Base-by-base conservation (phyloP, 1,140 invertebrate species). In the Diachasma alloeum region DNA sequence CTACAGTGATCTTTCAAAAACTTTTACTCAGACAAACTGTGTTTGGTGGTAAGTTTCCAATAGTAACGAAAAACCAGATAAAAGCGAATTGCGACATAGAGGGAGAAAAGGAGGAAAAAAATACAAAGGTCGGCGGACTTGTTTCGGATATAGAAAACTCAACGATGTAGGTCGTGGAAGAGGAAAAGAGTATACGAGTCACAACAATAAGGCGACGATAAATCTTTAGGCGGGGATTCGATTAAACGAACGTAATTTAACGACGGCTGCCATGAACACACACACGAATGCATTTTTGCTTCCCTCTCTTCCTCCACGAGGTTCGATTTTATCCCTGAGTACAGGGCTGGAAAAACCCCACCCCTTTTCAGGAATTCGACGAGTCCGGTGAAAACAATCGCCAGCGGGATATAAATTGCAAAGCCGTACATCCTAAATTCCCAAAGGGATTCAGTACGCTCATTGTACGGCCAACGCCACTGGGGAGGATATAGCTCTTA, bases 161-260 rank as follows among this genome's bases (percentile, higher is more conserved):
- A 8, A 17, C 24, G 36, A 46, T 76, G 26, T 76, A 59, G 67
- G 69, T 44, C 53, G 39, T 17, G 59, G 11, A 63, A 26, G 59
- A 31, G 59, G 59, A 19, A 63, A 63, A 63, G 59, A 63, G 59
- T 63, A 31, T 24, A 24, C 59, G 59, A 63, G 59, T 63, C 59
- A 63, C 79, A 77, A 81, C 85, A 84, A 87, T 88, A 88, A 85
- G 82, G 76, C 46, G 66, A 79, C 80, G 77, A 83, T 88, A 88
- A 88, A 88, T 88, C 86, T 83, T 76, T 24, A 24, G 69, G 56
- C 76, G 78, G 75, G 81, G 83, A 87, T 88, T 88, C 85, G 87
- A 88, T 88, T 88, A 88, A 84, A 86, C 79, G 80, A 80, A 79
- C 82, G 82, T 86, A 87, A 88, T 87, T 88, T 84, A 88, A 68